Conservation (phyloP, 2,113 vertebrate species). For the Rissa tridactyla region DNA sequence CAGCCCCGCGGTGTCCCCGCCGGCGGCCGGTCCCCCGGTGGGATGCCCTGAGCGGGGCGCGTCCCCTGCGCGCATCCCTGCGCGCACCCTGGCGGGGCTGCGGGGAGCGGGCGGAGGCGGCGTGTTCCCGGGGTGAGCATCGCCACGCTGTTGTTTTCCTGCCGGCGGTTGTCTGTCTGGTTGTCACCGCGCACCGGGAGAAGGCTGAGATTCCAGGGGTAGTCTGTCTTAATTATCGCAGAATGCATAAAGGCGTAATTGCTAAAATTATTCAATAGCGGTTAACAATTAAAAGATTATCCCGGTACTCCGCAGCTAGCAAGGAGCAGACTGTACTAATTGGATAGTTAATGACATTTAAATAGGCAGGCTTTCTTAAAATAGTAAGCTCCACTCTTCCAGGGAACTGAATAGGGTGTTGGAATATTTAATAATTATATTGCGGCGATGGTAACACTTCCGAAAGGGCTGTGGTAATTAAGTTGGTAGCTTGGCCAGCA, state of each 20-base stretch:
- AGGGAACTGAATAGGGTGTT: not conserved
- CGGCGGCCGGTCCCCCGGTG: not conserved
- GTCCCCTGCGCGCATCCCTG: not conserved
- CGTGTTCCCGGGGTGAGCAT: fast-evolving
- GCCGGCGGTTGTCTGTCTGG: not conserved
- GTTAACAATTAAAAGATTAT: slow-evolving; percentile 35
- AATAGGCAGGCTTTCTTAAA: slow-evolving; percentile 39
- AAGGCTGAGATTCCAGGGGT: not conserved
- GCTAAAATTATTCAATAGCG: not conserved
- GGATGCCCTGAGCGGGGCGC: not conserved
- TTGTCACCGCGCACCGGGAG: not conserved
- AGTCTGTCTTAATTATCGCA: not conserved
- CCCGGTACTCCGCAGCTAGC: not conserved
- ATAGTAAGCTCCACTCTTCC: not conserved
- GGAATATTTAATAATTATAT: not conserved
- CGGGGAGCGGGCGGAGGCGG: not conserved
- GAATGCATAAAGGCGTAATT: not conserved
- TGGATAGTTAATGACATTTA: slow-evolving; percentile 59
- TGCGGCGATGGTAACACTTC: not conserved
- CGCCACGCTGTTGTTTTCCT: fast-evolving
- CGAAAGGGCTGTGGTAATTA: not conserved
- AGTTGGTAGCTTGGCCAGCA: not conserved
- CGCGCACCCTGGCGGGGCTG: not conserved
- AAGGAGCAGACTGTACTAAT: slow-evolving; percentile 39
- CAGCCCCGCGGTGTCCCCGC: not conserved